Evolutionary conservation across 2,113 vertebrate genomes (phyloP).

Genomic region (Chloroceryle aenea): DNA sequence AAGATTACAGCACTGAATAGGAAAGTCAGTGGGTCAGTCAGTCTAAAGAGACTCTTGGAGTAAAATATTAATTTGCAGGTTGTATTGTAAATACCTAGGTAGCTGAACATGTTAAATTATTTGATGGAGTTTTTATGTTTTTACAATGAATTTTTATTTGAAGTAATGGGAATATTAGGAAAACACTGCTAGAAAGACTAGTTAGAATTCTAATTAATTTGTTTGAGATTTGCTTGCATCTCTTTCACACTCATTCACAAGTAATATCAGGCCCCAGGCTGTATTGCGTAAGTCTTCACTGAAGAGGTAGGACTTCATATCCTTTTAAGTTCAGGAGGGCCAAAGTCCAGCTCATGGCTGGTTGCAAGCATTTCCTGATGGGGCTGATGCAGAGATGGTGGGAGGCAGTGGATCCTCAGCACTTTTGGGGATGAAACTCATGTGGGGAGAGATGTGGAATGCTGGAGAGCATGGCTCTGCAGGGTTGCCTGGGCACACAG

Average conservation of each 20-base stretch:
- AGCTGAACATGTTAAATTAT: neutral
- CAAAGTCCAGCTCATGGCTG: neutral
- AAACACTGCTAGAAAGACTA: neutral
- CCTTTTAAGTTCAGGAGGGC: neutral
- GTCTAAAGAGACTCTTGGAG: neutral
- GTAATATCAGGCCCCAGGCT: neutral
- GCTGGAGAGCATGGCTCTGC: neutral
- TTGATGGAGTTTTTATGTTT: neutral
- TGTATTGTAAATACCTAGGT: neutral
- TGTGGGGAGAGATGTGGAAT: neutral
- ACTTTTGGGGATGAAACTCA: fast-evolving
- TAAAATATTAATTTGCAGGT: neutral
- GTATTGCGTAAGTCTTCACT: neutral
- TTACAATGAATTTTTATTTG: neutral
- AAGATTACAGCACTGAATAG: neutral
- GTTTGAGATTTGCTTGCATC: neutral
- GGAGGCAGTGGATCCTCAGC: neutral
- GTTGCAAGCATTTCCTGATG: neutral
- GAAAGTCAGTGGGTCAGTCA: neutral
- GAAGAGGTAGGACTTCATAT: neutral
- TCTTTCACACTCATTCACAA: neutral
- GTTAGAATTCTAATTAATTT: neutral
- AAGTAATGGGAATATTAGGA: neutral
- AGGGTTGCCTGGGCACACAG: neutral
- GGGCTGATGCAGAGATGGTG: fast-evolving